Evolutionary conservation across 2,888 invertebrate species (phyloP).

Genomic region (Tenthredo notha): DNA sequence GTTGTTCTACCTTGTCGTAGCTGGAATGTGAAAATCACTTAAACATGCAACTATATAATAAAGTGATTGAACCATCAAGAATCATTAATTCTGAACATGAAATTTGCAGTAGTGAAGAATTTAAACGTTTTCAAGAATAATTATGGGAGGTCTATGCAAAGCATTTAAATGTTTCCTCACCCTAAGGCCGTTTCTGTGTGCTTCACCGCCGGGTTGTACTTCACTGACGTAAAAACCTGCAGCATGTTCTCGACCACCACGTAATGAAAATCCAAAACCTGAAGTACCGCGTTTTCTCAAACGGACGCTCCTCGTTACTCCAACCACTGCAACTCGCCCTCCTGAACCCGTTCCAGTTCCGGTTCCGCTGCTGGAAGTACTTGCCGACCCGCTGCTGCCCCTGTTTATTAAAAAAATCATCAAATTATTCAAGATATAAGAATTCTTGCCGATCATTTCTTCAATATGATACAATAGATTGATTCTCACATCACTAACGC

Average conservation of each 20-base stretch:
- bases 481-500: no score
- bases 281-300: constrained; percentile 82
- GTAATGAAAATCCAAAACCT: constrained; percentile 89
- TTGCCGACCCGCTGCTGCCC: constrained; percentile 74
- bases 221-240: constrained; percentile 96
- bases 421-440: not conserved
- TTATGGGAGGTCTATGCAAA: not conserved
- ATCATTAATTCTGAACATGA: not conserved
- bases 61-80: constrained; percentile 14
- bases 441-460: not conserved
- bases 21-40: not conserved
- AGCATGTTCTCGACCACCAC: constrained; percentile 94
- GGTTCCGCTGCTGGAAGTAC: constrained; percentile 69
- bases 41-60: not conserved
- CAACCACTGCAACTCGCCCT: constrained; percentile 80
- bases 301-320: constrained; percentile 82
- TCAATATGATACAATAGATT: not conserved
- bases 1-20: not conserved
- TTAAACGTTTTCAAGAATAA: constrained; percentile 18
- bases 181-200: constrained; percentile 91
- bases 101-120: not conserved
- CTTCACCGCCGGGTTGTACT: constrained; percentile 93
- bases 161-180: constrained; percentile 79
- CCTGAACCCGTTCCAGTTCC: constrained; percentile 75
- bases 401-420: constrained; percentile 60